Evolutionary conservation across 2,888 invertebrate genomes (phyloP).

Genomic region (Nowickia ferox): DNA sequence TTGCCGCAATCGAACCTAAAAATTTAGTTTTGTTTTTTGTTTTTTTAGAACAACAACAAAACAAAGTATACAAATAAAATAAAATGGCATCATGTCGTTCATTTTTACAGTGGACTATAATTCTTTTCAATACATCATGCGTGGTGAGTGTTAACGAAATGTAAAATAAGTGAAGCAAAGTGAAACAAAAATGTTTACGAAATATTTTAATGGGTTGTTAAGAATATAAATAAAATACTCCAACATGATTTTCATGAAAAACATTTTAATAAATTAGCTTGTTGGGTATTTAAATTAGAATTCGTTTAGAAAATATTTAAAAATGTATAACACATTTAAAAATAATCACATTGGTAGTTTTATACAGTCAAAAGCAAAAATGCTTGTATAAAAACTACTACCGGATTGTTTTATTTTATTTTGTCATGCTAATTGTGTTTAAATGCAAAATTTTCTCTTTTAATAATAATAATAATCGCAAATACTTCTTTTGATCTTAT

Average conservation of each 20-base stretch:
- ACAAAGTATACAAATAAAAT: background rate
- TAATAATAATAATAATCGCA: too few relatives aligned
- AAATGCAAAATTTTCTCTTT: too few relatives aligned
- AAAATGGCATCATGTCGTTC: constrained; percentile 77
- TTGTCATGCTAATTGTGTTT: too few relatives aligned
- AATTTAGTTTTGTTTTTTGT: background rate
- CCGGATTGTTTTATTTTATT: too few relatives aligned
- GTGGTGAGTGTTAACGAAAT: constrained; percentile 76
- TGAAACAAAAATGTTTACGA: constrained; percentile 25
- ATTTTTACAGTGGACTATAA: constrained; percentile 78
- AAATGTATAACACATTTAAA: background rate
- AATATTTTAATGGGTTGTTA: constrained; percentile 7
- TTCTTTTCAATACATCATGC: constrained; percentile 77
- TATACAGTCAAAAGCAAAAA: background rate
- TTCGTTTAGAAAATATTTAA: background rate
- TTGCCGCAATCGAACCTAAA: constrained; percentile 1
- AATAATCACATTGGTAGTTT: background rate
- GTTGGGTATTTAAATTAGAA: background rate
- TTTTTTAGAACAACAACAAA: background rate
- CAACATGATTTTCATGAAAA: background rate
- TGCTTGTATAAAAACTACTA: background rate
- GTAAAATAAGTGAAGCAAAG: background rate
- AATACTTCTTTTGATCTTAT: too few relatives aligned
- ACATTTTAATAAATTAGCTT: background rate
- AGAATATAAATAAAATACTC: background rate